phyloP scores from a whole-genome alignment of 2,888 invertebrate genomes.

The Harpalus rubripes region DNA sequence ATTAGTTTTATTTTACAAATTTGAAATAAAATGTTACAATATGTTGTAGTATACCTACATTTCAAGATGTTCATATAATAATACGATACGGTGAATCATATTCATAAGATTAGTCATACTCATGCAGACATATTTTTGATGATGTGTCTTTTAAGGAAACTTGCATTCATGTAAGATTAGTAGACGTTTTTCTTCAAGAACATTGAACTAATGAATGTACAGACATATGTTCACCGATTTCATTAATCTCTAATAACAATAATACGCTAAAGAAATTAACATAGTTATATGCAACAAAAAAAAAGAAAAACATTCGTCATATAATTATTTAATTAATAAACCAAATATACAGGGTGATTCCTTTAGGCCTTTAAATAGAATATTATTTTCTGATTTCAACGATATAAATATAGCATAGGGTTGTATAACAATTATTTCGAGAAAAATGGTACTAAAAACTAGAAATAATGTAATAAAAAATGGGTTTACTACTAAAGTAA shows the following conservation, averaged over 20 bases:
- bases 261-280: not conserved
- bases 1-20: not conserved
- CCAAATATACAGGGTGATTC: no score
- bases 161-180: not conserved
- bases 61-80: not conserved
- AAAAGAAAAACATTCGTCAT: no score
- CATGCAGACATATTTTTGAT: not conserved
- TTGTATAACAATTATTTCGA: no score
- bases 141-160: slow-evolving; percentile 22
- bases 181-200: slow-evolving; percentile 18
- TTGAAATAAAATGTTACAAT: not conserved
- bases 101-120: slow-evolving; percentile 15
- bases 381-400: no score
- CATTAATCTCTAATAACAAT: not conserved
- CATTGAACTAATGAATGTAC: slow-evolving; percentile 12
- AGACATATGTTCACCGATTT: not conserved
- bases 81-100: slow-evolving; percentile 23
- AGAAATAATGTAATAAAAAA: no score
- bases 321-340: no score
- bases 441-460: no score
- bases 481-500: no score
- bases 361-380: no score
- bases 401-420: no score
- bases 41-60: not conserved
- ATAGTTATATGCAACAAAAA: no score